A percentile compares a stretch with the other conserved stretches of the same genome.
Conservation (phyloP, 2,888 invertebrate genomes). For the Poecilus cupreus region DNA sequence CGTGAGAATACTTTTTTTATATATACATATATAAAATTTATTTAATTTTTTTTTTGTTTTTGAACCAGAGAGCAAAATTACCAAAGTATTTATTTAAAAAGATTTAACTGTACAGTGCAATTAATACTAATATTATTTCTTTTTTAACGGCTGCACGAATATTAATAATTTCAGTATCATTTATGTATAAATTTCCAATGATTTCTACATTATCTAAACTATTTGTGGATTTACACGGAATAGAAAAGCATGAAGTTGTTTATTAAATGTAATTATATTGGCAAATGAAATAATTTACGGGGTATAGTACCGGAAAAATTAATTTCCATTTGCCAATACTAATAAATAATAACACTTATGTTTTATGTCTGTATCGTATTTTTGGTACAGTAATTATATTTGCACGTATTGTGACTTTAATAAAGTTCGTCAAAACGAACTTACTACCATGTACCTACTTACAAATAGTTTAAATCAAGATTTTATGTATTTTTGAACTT, state of each 20-base stretch:
- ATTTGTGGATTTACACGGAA: neutral
- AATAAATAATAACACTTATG: neutral
- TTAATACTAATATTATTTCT: neutral
- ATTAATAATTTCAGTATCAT: neutral
- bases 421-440: neutral
- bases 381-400: slow-evolving; percentile 22
- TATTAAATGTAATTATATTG: too few relatives aligned
- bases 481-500: neutral
- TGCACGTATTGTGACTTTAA: slow-evolving; percentile 1
- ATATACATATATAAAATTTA: slow-evolving; percentile 20
- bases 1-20: slow-evolving; percentile 20
- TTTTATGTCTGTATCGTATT: slow-evolving; percentile 8
- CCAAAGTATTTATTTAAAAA: slow-evolving; percentile 48
- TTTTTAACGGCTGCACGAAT: slow-evolving; percentile 35
- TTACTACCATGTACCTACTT: slow-evolving; percentile 36
- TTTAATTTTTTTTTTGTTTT: too few relatives aligned
- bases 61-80: slow-evolving; percentile 22
- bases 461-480: slow-evolving; percentile 20
- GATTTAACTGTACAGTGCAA: slow-evolving; percentile 32
- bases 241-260: neutral
- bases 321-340: too few relatives aligned
- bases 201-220: neutral
- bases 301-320: too few relatives aligned
- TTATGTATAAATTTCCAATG: neutral
- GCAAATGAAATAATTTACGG: too few relatives aligned